Percentiles rank a stretch among this genome's conserved stretches.
Evolutionary conservation across 2,888 invertebrate genomes (phyloP).

Genomic region (Teleogryllus oceanicus): DNA sequence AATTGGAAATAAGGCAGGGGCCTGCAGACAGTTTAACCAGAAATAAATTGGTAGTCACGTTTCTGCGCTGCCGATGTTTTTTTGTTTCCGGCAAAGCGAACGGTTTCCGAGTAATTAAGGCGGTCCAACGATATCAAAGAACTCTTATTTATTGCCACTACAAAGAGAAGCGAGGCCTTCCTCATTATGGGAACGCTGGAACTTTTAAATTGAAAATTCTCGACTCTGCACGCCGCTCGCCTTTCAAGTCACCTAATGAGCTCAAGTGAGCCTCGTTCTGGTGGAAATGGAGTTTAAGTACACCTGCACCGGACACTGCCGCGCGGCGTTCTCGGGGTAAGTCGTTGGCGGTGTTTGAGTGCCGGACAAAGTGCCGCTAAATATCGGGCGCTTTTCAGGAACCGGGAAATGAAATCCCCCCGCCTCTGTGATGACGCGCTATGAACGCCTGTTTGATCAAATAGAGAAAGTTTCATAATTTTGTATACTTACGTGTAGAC

Average conservation of each 20-base stretch:
- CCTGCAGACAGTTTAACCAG: background rate
- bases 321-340: too few species aligned
- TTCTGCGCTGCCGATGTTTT: slow-evolving; percentile 6
- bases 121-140: slow-evolving; percentile 2
- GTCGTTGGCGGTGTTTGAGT: too few species aligned
- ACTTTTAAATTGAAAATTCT: slow-evolving; percentile 10
- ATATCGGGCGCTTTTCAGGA: too few species aligned
- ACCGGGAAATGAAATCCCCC: too few species aligned
- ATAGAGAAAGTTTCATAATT: too few species aligned
- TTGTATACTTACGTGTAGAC: too few species aligned
- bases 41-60: slow-evolving; percentile 18
- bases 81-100: slow-evolving; percentile 9
- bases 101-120: slow-evolving; percentile 10
- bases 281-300: background rate
- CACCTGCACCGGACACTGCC: background rate
- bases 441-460: too few species aligned
- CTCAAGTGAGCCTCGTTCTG: background rate
- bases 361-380: too few species aligned
- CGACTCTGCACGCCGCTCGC: background rate
- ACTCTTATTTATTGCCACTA: slow-evolving; percentile 9
- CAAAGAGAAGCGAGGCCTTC: background rate
- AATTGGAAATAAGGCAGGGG: background rate
- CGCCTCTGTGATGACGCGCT: too few species aligned
- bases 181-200: slow-evolving; percentile 18
- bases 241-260: background rate